Base-by-base conservation (phyloP, 2,888 invertebrate genomes). In the Thera britannica region DNA sequence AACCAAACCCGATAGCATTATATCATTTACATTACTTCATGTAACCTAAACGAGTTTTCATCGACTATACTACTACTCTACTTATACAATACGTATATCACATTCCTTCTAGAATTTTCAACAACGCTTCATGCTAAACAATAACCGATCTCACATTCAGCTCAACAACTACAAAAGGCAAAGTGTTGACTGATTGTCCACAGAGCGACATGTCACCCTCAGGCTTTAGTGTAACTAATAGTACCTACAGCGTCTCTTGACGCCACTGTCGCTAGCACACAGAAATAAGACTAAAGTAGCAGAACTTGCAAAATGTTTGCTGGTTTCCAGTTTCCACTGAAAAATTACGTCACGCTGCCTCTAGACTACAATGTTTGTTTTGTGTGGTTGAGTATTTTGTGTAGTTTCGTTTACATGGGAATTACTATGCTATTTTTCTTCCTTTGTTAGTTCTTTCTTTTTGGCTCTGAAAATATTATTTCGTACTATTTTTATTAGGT, bases 291-390 rank as follows among this genome's bases (percentile, higher is more conserved):
- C 23, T 23, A 23, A 23, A 23, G 23, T 23, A 23, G 23, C 70
- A 63, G 63, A 67, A 72, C 69, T 71, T 68, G 68, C 69, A 70
- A 74, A 51, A 72, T 72, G 68, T 68, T 73, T 72, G 65, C 72
- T 70, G 52, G 67, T 66, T 72, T 67, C 70, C 70, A 72, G 73
- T 75, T 72, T 67, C 62, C 55, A 58, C 67, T 72, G 74, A 74
- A 58, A 72, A 72, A 75, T 74, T 67, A 66, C 48, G 55, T 59
- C 60, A 11, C 44, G 60, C 57, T 71, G 58, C 66, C 59, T 56
- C 54, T 67, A 55, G 61, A 68, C 34, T 34, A 59, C 46, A 44
- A 36, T 65, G 64, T 62, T 65, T 63, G 49, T 23, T 51, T 52
- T 58, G 41, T 56, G 36, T 63, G n/a, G 58, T 46, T 68, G 51